Conservation (phyloP, 2,113 vertebrate species). For the Ardeotis arabs region DNA sequence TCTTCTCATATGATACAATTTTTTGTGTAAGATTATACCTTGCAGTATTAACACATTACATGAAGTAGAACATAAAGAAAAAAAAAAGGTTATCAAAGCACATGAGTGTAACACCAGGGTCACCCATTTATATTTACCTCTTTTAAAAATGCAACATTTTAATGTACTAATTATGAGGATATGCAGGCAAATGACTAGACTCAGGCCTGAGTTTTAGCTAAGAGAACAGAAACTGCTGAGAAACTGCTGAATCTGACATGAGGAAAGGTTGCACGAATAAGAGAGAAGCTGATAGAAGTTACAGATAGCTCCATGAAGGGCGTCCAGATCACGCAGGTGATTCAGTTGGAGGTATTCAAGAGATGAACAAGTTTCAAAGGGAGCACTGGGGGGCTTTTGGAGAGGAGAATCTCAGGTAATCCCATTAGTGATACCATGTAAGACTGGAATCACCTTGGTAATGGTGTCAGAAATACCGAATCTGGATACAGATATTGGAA, state of each 20-base stretch:
- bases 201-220: neutral
- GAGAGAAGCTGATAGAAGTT: neutral
- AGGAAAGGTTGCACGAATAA: neutral
- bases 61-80: neutral
- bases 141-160: neutral
- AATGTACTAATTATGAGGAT: neutral
- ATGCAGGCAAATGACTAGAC: neutral
- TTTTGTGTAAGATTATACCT: neutral
- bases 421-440: neutral
- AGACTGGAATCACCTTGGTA: neutral
- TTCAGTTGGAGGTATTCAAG: neutral
- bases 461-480: neutral
- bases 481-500: neutral
- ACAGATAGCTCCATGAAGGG: neutral
- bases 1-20: neutral
- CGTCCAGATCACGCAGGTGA: rapidly evolving
- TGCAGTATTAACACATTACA: neutral
- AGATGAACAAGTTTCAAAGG: neutral
- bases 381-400: neutral
- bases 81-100: neutral
- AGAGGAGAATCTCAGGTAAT: neutral
- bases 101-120: neutral
- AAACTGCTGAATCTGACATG: neutral
- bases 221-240: neutral
- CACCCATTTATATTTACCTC: neutral